Evolutionary conservation across 2,888 invertebrate genomes (phyloP), one percentile per base, ranked within the genome.

Genomic region (Tethea ocularis): DNA sequence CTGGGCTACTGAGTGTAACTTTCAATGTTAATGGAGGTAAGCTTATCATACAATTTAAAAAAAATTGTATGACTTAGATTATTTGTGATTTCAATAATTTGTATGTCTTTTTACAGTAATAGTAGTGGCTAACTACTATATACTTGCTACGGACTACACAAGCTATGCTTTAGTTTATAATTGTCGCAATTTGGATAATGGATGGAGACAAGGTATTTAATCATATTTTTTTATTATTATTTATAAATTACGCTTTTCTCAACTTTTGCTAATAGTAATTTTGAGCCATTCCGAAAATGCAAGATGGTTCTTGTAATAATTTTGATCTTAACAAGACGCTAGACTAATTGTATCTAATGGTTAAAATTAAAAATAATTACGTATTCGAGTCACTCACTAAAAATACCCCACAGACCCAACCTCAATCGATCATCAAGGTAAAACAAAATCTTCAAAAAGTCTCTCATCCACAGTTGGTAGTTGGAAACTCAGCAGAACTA

Each of bases 1-100:
- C 91, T 61, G 93, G 94, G 10, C 88, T 93, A 68, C 78, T 95
- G 33, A 74, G 83, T 2, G 94, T 95, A 15, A 88, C 86, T 6
- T 95, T 95, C 67, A 89, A 86, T 5, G 78, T 94, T 13, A 67
- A 68, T 57, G 94, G 94, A 72, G 82, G 94, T 94, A 78, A 83
- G 80, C 67, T 51, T 29, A 10, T 26, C 11, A 33, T 8, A 17
- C n/a, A n/a, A 17, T n/a, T 20, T 8, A 10, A 8, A n/a, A 8
- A 10, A 20, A 17, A 6, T 2, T 3, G 1, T 10, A 7, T 36
- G 1, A 29, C 20, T 20, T 29, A 0, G 29, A n/a, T 33, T 10
- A 53, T 29, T 33, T 7, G 15, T 38, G 3, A 57, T 20, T 6
- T 20, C 54, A 24, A 52, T 11, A 22, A 51, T 51, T 29, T 51